Percentiles rank a stretch among this genome's conserved stretches.
phyloP scores from a whole-genome alignment of 1,140 invertebrate species.

The Frieseomelitta varia region DNA sequence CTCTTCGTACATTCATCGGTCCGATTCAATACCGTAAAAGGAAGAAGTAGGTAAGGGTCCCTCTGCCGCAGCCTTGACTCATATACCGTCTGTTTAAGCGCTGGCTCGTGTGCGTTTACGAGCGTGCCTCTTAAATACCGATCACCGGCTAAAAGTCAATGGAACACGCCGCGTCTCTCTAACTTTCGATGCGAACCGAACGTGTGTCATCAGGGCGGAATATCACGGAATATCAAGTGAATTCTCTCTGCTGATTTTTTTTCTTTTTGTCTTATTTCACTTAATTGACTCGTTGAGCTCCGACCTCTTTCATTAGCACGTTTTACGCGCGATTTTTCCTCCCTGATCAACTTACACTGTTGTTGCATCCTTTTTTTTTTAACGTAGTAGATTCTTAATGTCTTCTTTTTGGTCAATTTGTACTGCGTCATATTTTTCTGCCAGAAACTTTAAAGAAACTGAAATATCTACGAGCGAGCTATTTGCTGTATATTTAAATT shows the following conservation, averaged over 20 bases:
- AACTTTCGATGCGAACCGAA: not conserved
- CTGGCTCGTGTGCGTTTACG: conserved; percentile 41
- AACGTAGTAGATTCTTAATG: not conserved
- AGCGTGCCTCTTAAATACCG: conserved; percentile 55
- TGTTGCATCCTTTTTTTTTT: not conserved
- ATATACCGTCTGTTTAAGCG: conserved; percentile 54
- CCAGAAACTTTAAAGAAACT: too few species aligned
- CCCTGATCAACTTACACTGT: rapidly evolving
- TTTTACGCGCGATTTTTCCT: not conserved
- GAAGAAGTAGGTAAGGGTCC: conserved; percentile 79
- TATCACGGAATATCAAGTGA: not conserved
- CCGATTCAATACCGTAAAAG: conserved; percentile 72
- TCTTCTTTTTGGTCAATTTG: too few species aligned
- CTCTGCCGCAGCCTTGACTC: conserved; percentile 72
- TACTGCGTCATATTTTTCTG: too few species aligned
- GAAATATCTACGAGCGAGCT: too few species aligned
- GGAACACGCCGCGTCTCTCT: conserved; percentile 16
- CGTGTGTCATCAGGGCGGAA: not conserved
- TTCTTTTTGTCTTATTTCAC: too few species aligned
- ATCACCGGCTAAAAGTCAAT: conserved; percentile 43
- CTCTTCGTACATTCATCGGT: conserved; percentile 57
- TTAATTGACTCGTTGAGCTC: not conserved
- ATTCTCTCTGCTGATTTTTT: not conserved
- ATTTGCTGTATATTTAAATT: too few species aligned
- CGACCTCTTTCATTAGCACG: not conserved